A percentile compares a stretch with the other conserved stretches of the same genome.
These are phyloP conservation scores for Chascanopsetta lugubris DNA, from an alignment of 2,113 vertebrate genomes.

Conservation along the genomic window DNA sequence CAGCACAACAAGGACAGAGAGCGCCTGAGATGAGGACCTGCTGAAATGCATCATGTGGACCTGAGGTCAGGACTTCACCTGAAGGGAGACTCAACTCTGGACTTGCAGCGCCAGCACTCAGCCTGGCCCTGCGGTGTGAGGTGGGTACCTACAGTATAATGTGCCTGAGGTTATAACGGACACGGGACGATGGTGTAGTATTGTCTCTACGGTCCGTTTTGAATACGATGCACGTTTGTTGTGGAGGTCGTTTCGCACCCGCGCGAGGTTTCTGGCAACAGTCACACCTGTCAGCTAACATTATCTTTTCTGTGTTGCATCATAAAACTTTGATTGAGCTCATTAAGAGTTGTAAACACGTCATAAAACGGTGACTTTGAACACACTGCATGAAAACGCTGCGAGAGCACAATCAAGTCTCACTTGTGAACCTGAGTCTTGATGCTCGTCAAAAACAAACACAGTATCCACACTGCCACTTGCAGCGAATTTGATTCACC, in stretches of 20 bases:
- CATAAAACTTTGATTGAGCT: neutral
- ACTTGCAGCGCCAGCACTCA: neutral
- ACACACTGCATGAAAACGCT: neutral
- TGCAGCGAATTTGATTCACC: too few relatives aligned
- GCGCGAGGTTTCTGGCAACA: constrained; percentile 8
- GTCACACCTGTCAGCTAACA: constrained; percentile 1
- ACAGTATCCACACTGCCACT: too few relatives aligned
- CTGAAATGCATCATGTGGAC: neutral
- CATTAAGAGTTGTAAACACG: constrained; percentile 19
- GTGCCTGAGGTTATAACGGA: neutral
- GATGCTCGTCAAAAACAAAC: too few relatives aligned
- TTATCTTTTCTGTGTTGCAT: constrained; percentile 23
- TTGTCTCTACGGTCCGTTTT: neutral
- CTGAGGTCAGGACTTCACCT: constrained; percentile 1
- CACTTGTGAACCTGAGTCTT: too few relatives aligned
- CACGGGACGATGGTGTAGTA: neutral
- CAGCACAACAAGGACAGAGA: neutral
- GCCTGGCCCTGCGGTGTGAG: constrained; percentile 1
- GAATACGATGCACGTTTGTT: too few relatives aligned
- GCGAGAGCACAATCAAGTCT: too few relatives aligned
- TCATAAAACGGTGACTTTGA: too few relatives aligned
- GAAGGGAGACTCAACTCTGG: neutral
- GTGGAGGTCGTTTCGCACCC: too few relatives aligned
- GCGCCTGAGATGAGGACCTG: neutral
- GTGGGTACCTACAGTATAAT: constrained; percentile 28